Evolutionary conservation across 2,113 vertebrate species (phyloP).

Genomic region (Collichthys lucidus): DNA sequence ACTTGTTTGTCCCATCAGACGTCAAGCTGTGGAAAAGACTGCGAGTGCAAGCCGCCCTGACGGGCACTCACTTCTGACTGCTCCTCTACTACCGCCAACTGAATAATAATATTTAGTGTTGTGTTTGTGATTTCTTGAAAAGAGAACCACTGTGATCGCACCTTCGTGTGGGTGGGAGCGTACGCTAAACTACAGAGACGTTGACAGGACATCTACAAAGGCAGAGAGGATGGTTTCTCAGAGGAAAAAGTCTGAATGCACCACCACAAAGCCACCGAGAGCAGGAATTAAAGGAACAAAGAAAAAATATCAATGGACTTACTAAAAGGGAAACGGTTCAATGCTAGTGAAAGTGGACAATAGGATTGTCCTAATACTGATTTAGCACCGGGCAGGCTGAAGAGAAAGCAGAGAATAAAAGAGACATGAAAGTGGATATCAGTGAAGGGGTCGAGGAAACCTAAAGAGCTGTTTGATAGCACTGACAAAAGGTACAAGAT

Average conservation of each 20-base stretch:
- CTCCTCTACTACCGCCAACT: conserved; percentile 2
- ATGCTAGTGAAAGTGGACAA: neutral
- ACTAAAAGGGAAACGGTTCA: neutral
- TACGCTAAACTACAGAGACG: neutral
- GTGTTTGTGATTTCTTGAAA: neutral
- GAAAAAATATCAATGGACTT: neutral
- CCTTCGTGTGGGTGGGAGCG: neutral
- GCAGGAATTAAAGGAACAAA: neutral
- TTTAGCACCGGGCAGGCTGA: neutral
- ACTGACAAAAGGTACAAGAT: neutral
- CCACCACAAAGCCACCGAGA: neutral
- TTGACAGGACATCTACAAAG: neutral
- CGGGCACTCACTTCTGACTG: conserved; percentile 11
- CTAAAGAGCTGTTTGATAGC: neutral
- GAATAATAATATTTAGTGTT: conserved; percentile 2
- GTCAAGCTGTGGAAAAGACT: neutral
- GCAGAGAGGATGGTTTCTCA: neutral
- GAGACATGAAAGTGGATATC: neutral
- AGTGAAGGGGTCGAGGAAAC: neutral
- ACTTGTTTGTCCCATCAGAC: conserved; percentile 37
- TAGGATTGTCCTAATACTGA: neutral
- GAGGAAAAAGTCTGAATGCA: neutral
- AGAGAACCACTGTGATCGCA: neutral
- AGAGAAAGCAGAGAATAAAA: conserved; percentile 16
- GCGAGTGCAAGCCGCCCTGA: conserved; percentile 24